Conservation (phyloP, 2,888 invertebrate species). For the Rotaria sp. region DNA sequence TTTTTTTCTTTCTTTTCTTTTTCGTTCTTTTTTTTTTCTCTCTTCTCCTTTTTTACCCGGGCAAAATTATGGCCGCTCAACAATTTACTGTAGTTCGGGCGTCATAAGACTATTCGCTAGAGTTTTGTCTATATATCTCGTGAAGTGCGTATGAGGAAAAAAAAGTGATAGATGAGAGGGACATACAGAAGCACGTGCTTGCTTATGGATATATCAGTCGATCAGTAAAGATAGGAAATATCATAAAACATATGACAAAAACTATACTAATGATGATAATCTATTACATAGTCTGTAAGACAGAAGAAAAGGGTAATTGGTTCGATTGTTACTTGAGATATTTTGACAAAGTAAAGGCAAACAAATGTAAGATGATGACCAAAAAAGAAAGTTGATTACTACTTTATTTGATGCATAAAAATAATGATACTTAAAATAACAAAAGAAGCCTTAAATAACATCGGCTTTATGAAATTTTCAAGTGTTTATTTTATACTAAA, state of each 20-base stretch:
- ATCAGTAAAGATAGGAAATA: background rate
- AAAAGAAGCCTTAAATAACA: background rate
- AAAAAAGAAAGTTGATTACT: background rate
- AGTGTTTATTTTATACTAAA: too few species aligned
- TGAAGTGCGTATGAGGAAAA: background rate
- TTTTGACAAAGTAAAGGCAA: background rate
- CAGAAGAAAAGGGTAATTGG: background rate
- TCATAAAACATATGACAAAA: background rate
- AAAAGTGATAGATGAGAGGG: background rate
- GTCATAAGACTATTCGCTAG: constrained; percentile 1
- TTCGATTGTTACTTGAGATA: background rate
- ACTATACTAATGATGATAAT: background rate
- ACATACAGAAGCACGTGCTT: background rate
- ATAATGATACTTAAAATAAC: background rate
- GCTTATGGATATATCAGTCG: background rate
- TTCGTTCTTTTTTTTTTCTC: background rate
- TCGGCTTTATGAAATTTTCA: too few species aligned
- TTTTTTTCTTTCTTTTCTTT: background rate
- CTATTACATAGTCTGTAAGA: background rate
- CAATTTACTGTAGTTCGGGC: background rate
- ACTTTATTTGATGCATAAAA: background rate
- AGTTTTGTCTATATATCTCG: background rate
- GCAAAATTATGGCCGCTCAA: background rate
- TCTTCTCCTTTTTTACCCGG: background rate
- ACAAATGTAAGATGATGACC: background rate